Evolutionary conservation across 1,140 invertebrate genomes (phyloP).

Genomic region (Rhynchophorus ferrugineus): DNA sequence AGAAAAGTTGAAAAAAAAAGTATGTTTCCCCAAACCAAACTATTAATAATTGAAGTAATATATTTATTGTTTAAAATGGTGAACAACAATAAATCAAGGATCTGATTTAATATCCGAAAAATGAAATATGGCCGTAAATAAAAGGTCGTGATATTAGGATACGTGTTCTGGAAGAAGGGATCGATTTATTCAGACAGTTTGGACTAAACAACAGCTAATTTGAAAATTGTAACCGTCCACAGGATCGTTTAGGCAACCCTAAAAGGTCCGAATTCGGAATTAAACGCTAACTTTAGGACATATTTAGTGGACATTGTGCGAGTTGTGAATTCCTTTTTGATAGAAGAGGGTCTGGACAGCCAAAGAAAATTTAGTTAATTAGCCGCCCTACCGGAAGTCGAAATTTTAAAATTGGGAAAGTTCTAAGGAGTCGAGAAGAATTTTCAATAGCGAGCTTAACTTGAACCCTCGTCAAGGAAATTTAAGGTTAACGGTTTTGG

Average conservation of each 20-base stretch:
- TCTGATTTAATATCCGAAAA: too few species aligned
- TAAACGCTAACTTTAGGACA: constrained; percentile 18
- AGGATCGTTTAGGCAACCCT: constrained; percentile 10
- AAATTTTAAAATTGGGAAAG: constrained; percentile 21
- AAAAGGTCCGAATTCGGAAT: constrained; percentile 12
- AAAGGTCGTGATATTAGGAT: too few species aligned
- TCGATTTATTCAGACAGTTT: constrained; percentile 4
- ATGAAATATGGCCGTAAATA: too few species aligned
- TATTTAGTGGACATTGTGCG: constrained; percentile 22
- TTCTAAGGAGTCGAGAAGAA: constrained; percentile 14
- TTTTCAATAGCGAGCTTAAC: constrained; percentile 7
- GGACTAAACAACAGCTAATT: constrained; percentile 19
- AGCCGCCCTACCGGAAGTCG: constrained; percentile 1
- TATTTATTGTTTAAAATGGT: too few species aligned
- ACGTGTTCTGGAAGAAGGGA: neutral
- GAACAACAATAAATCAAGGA: too few species aligned
- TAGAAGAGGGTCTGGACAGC: constrained; percentile 18
- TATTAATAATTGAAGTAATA: too few species aligned
- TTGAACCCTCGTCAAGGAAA: constrained; percentile 18
- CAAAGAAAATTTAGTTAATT: constrained; percentile 23
- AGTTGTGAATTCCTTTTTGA: constrained; percentile 21
- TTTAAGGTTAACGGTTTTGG: constrained; percentile 14
- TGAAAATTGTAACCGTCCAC: constrained; percentile 12
- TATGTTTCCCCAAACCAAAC: too few species aligned
- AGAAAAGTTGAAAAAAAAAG: too few species aligned